Evolutionary conservation across 2,888 invertebrate genomes (phyloP), one percentile per base, ranked within the genome.

Genomic region (Pristionchus fissidentatus): DNA sequence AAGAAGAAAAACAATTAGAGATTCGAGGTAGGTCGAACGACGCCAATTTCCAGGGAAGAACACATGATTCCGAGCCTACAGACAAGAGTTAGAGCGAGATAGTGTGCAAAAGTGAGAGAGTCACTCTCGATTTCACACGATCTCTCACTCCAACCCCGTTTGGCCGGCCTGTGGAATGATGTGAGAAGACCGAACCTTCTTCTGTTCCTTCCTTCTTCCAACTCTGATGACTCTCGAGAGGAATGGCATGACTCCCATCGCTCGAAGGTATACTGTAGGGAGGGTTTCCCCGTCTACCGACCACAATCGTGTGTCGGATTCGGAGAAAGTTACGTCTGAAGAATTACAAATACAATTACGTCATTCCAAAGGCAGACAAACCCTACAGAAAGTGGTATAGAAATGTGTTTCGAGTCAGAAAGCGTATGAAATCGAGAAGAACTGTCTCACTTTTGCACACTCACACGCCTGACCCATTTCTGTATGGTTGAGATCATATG

Each of bases 261-360:
- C 75, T 26, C 19, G 46, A 0, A 49, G 3, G 32, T 77, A 46
- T 15, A 49, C 52, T 49, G 7, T 22, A 32, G 19, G 49, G 41
- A 70, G 13, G 19, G 29, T 41, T 29, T 77, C 52, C 22, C 75
- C 75, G 32, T 77, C 75, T 19, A 77, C 52, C 35, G 2, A 49
- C 75, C 75, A 77, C 35, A 77, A 13, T 32, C 75, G 75, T 49
- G 75, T 77, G 35, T 77, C 75, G 3, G 75, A 77, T 49, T 77
- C 75, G 32, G n/a, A 10, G 22, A 77, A 77, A 29, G 75, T 77
- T 46, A 49, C 75, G 29, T 77, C 75, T 77, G 10, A 35, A 3
- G 22, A 41, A 41, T 41, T 70, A 22, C 1, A 1, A 60, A 29
- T 60, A n/a, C n/a, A n/a, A n/a, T n/a, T n/a, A n/a, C n/a, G n/a